Percentiles rank a stretch among this genome's conserved stretches.
Conservation (phyloP, 2,113 vertebrate species). For the Hassar affinis region DNA sequence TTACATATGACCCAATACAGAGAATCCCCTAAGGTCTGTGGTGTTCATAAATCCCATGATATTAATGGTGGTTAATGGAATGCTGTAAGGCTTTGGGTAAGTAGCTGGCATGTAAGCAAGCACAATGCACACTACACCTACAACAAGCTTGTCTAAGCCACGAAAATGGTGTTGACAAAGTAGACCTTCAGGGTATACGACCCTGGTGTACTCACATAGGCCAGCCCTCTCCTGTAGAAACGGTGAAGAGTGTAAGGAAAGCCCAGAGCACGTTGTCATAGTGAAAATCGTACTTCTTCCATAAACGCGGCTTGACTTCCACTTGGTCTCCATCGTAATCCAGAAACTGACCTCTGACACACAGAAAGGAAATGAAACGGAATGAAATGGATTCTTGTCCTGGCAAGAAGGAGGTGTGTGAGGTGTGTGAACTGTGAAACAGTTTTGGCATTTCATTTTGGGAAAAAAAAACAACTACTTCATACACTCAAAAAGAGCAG, state of each 20-base stretch:
- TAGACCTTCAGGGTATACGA: neutral
- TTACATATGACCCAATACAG: neutral
- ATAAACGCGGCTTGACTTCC: slow-evolving; percentile 81
- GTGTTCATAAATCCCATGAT: neutral
- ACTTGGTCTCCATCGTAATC: slow-evolving; percentile 87
- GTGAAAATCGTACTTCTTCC: slow-evolving; percentile 97
- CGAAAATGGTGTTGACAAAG: neutral
- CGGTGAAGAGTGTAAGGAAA: slow-evolving; percentile 93
- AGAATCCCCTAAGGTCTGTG: neutral
- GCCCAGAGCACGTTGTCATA: slow-evolving; percentile 98
- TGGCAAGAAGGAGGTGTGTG: neutral
- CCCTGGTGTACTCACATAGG: slow-evolving; percentile 83
- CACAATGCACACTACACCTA: neutral
- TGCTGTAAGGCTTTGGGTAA: neutral
- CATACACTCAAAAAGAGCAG: neutral
- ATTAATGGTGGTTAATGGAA: neutral
- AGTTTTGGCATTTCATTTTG: neutral
- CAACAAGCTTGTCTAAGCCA: neutral
- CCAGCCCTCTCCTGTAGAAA: slow-evolving; percentile 97
- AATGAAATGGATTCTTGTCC: neutral
- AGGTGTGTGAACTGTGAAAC: neutral
- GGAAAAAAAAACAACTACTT: neutral
- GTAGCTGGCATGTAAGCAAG: neutral
- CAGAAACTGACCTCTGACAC: slow-evolving; percentile 87
- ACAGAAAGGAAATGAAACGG: neutral